Percentiles rank a stretch among this genome's conserved stretches.
Evolutionary conservation across 2,797 vertebrate species (phyloP).

Genomic region (Clangula hyemalis): DNA sequence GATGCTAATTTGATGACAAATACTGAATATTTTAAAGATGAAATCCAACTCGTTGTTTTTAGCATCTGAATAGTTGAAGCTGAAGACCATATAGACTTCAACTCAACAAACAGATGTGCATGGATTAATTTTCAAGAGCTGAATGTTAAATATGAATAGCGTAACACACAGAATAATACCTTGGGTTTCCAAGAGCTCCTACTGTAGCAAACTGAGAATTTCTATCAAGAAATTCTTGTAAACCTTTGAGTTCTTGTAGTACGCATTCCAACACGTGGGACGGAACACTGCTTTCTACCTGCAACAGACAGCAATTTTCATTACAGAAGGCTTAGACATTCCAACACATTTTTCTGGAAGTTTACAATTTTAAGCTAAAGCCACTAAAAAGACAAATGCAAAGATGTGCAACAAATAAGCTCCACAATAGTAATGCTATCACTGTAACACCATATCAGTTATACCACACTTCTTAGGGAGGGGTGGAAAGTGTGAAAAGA

Average conservation of each 20-base stretch:
- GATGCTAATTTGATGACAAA: background rate
- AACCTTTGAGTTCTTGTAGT: slow-evolving; percentile 87
- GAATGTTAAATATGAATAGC: background rate
- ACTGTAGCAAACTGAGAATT: slow-evolving; percentile 93
- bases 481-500: rapidly evolving
- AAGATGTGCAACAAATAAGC: background rate
- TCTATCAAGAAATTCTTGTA: slow-evolving; percentile 94
- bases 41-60: background rate
- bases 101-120: rapidly evolving
- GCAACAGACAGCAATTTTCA: slow-evolving; percentile 25
- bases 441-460: background rate
- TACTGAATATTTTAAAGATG: background rate
- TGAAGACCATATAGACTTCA: background rate
- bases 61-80: background rate
- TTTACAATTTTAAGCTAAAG: background rate
- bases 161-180: slow-evolving; percentile 76
- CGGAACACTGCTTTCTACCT: slow-evolving; percentile 92
- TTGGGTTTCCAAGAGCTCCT: slow-evolving; percentile 87
- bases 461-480: background rate
- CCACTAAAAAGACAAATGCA: background rate
- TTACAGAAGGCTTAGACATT: background rate
- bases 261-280: slow-evolving; percentile 85
- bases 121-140: background rate
- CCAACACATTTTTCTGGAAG: background rate
- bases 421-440: background rate